These are phyloP conservation scores for Acanthopleura granulata DNA, from an alignment of 2,888 invertebrate species.

Conservation along the genomic window DNA sequence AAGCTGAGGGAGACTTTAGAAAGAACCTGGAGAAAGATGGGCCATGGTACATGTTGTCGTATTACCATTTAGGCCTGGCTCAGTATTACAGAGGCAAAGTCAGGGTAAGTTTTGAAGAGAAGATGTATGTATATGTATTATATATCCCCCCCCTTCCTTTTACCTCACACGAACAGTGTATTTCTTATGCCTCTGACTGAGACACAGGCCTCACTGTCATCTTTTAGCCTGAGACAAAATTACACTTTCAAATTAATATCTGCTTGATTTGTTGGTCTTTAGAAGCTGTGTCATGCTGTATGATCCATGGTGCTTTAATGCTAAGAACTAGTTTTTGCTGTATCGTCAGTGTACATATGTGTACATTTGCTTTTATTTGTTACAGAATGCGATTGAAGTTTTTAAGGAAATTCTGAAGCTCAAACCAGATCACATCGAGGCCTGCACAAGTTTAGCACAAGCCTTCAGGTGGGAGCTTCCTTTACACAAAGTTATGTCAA, in stretches of 20 bases:
- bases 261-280: too few relatives aligned
- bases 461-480: slow-evolving; percentile 49
- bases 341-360: too few relatives aligned
- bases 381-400: slow-evolving; percentile 59
- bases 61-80: slow-evolving; percentile 54
- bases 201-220: too few relatives aligned
- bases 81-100: slow-evolving; percentile 57
- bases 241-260: too few relatives aligned
- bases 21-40: slow-evolving; percentile 46
- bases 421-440: slow-evolving; percentile 56
- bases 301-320: too few relatives aligned
- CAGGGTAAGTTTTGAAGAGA: slow-evolving; percentile 50
- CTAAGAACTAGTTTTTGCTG: too few relatives aligned
- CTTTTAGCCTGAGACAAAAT: too few relatives aligned
- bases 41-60: slow-evolving; percentile 40
- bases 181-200: too few relatives aligned
- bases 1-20: slow-evolving; percentile 54
- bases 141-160: too few relatives aligned
- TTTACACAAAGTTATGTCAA: not conserved
- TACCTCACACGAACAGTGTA: too few relatives aligned
- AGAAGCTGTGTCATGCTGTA: too few relatives aligned
- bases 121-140: too few relatives aligned
- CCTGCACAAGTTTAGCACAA: slow-evolving; percentile 57
- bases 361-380: not conserved
- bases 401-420: slow-evolving; percentile 59